Evolutionary conservation across 1,140 invertebrate genomes (phyloP), one percentile per base, ranked within the genome.

Genomic region (roundworm (Caenorhabditis elegans)): DNA sequence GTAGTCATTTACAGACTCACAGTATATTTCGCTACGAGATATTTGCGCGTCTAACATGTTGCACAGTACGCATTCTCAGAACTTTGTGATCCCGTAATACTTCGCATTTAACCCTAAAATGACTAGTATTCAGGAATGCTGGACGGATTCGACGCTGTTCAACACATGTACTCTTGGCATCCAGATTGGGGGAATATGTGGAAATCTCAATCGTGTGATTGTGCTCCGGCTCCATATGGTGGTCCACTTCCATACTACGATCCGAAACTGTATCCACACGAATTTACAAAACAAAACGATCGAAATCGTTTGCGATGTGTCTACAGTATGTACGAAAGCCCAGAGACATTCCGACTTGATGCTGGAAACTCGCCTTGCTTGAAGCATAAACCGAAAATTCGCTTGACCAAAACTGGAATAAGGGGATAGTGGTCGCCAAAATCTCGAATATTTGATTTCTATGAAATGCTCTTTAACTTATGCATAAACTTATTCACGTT

Each of bases 131-230:
- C 46, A 88, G 87, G 84, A 26, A 89, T 89, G 88, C 79, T 83
- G 3, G 85, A 83, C 43, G 78, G 60, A 10, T 86, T 89, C 19
- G 88, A 87, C 51, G 76, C 79, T 49, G 86, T 89, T 13, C 55
- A 34, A 19, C 85, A 89, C 19, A 86, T 86, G 22, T 76, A 87
- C 34, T 85, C 82, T 8, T 89, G 85, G 80, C 88, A 89, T 55
- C 88, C 88, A 2, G 87, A 88, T 55, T 89, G 88, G 88, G 82
- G 85, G n/a, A 83, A 85, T 26, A 89, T 85, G 47, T 89, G 88
- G 88, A 85, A 86, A 78, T 51, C 82, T 13, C 49, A 85, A 47
- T 83, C 88, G 15, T 89, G 88, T 77, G 49, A 86, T 5, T 89
- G 88, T 76, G 83, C 83, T 49, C 88, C 88, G 11, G 88, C 88